Percentiles rank a stretch among this genome's conserved stretches.
Conservation (phyloP, 2,797 vertebrate genomes). For the Emys orbicularis region DNA sequence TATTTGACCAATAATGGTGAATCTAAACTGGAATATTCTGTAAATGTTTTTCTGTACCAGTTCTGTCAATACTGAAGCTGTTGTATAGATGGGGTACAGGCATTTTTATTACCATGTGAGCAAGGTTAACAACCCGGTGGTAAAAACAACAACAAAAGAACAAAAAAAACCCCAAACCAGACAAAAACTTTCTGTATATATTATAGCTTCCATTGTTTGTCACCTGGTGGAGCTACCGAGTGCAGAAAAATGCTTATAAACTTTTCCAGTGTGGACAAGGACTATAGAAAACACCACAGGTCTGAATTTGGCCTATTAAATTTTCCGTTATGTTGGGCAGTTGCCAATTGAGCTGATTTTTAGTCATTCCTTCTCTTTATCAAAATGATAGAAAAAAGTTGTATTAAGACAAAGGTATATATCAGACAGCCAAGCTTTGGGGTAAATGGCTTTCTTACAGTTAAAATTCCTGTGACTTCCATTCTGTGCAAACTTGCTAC, state of each 20-base stretch:
- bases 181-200: background rate
- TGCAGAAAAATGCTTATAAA: background rate
- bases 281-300: background rate
- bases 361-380: background rate
- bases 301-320: background rate
- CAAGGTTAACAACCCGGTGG: background rate
- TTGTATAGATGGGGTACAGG: background rate
- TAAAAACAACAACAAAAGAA: background rate
- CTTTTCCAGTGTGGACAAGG: rapidly evolving
- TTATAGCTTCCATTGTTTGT: background rate
- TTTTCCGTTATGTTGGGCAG: background rate
- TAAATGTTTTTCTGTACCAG: background rate
- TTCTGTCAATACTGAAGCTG: rapidly evolving
- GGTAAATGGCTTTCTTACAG: background rate
- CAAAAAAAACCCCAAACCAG: background rate
- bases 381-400: background rate
- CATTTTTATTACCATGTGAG: background rate
- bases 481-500: background rate
- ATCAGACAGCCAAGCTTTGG: background rate
- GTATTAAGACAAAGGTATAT: background rate
- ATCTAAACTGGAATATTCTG: background rate
- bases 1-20: background rate
- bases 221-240: background rate
- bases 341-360: background rate
- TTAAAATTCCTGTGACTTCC: background rate